Evolutionary conservation across 2,888 invertebrate species (phyloP), one percentile per base, ranked within the genome.

Genomic region (Trachelus tabidus): DNA sequence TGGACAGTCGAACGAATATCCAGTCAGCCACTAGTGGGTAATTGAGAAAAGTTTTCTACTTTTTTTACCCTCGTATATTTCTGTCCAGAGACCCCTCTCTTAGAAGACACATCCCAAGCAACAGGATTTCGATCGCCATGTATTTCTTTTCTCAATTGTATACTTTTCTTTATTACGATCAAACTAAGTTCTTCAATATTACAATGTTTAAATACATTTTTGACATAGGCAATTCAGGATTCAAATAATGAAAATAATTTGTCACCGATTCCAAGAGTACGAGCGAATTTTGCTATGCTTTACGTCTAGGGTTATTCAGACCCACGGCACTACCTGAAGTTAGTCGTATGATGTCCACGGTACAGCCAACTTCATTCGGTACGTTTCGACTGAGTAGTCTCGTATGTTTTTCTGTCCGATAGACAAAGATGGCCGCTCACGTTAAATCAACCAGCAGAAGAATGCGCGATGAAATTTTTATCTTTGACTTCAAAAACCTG

Each of bases 1-100:
- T 56, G 23, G 56, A 56, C 9, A 56, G 9, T 23, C 23, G 56
- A 23, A 56, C 9, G 56, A 23, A 56, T 23, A 56, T 56, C 56
- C 56, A 23, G 56, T 56, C 79, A 56, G 75, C 73, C 68, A 80
- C 77, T 77, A 74, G 69, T 77, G 68, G 75, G 68, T 81, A 81
- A 81, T 81, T 80, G 81, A 79, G 77, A 34, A 77, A 80, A 80
- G 68, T 77, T 77, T 6, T 56, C 9, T 9, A 0, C 56, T 56
- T 15, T 56, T 12, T 56, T 15, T 9, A 56, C 23, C 56, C 23
- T 56, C 56, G 9, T 56, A 56, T 56, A 56, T 56, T 56, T 56
- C 56, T 23, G 56, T 56, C 56, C 9, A 23, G 56, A 56, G 56
- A 56, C 23, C 23, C 56, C 23, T 15, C 23, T 56, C 9, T 9